phyloP scores from a whole-genome alignment of 2,888 invertebrate species.

The Philonicus albiceps region DNA sequence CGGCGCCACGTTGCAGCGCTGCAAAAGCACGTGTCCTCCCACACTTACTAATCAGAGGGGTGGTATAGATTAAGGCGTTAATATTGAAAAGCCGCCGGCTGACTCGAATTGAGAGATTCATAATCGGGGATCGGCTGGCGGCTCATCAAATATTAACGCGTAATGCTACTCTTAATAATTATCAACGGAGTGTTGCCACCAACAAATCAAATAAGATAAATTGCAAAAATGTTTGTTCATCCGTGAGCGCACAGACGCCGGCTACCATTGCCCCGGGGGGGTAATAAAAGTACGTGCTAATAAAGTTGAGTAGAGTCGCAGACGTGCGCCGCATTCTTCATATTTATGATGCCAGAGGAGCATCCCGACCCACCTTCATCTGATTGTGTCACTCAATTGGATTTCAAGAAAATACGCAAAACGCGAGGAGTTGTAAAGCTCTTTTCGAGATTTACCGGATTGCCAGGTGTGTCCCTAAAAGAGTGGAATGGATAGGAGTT shows the following conservation, averaged over 20 bases:
- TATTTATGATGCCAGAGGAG: background rate
- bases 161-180: conserved; percentile 9
- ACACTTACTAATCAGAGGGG: background rate
- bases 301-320: conserved; percentile 1
- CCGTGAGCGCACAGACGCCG: background rate
- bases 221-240: conserved; percentile 13
- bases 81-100: background rate
- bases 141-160: background rate
- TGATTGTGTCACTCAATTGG: background rate
- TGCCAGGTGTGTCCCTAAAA: background rate
- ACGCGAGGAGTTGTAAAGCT: background rate
- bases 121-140: background rate
- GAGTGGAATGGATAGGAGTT: background rate
- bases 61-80: background rate
- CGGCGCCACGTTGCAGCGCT: background rate
- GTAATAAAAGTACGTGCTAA: conserved; percentile 14
- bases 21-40: background rate
- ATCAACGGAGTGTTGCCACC: conserved; percentile 6
- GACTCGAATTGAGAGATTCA: background rate
- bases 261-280: background rate
- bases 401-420: background rate
- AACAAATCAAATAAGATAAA: conserved; percentile 24
- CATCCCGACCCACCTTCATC: background rate
- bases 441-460: background rate
- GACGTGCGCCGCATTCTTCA: conserved; percentile 16